A percentile compares a stretch with the other conserved stretches of the same genome.
Evolutionary conservation across 2,797 vertebrate genomes (phyloP).

Genomic region (Atherinosoma microstoma): DNA sequence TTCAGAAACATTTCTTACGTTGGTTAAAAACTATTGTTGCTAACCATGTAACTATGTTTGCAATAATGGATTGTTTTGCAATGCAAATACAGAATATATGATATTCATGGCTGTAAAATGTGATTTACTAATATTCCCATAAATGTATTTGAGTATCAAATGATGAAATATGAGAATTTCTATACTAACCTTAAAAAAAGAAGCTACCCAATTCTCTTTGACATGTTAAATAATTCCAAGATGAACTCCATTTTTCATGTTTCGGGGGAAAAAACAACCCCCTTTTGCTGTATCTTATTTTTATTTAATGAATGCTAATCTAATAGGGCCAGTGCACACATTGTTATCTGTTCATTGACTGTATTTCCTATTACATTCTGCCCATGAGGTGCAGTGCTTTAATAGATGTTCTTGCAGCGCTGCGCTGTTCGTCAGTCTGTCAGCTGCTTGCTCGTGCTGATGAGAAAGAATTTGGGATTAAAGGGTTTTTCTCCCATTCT

Average conservation of each 20-base stretch:
- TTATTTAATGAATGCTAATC: conserved; percentile 17
- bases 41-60: background rate
- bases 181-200: no score
- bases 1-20: background rate
- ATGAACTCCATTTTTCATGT: background rate
- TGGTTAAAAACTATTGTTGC: background rate
- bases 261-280: background rate
- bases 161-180: background rate
- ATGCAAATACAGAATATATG: background rate
- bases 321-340: background rate
- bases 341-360: conserved; percentile 10
- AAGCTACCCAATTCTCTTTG: background rate
- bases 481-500: conserved; percentile 59
- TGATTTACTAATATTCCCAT: background rate
- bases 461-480: conserved; percentile 67
- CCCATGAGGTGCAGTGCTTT: conserved; percentile 7
- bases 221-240: background rate
- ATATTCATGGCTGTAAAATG: no score
- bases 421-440: conserved; percentile 22
- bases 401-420: conserved; percentile 6
- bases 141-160: background rate
- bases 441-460: conserved; percentile 48
- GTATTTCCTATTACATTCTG: background rate
- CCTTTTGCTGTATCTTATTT: conserved; percentile 23
- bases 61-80: background rate